Evolutionary conservation across 2,113 vertebrate species (phyloP).

Genomic region (Centrocercus urophasianus): DNA sequence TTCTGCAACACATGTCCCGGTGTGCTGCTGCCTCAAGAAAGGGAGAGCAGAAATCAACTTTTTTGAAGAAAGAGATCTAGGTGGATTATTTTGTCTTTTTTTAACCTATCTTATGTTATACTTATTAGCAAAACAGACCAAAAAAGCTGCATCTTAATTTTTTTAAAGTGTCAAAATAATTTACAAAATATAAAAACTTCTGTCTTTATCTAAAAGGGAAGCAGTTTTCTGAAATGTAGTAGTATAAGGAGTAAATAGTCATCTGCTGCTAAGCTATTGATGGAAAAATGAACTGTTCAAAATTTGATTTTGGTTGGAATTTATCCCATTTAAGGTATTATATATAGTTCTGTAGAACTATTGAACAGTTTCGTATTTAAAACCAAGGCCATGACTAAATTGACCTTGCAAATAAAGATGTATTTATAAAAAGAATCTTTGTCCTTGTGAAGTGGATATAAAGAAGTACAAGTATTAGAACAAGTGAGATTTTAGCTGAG

Average conservation of each 20-base stretch:
- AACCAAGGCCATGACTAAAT: neutral
- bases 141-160: neutral
- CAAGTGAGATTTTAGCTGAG: neutral
- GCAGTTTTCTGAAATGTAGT: neutral
- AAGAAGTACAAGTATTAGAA: neutral
- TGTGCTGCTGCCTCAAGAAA: neutral
- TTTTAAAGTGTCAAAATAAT: neutral
- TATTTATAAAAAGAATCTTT: neutral
- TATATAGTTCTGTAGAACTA: neutral
- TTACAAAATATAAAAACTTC: neutral
- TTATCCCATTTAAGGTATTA: neutral
- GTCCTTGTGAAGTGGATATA: neutral
- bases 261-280: neutral
- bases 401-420: slow-evolving; percentile 3
- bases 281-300: neutral
- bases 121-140: neutral
- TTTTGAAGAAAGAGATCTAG: neutral
- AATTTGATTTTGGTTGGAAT: neutral
- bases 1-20: neutral
- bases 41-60: neutral
- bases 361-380: neutral
- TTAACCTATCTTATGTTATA: neutral
- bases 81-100: neutral
- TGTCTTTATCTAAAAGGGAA: neutral
- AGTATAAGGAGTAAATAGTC: neutral